Base-by-base conservation (phyloP, 2,113 vertebrate genomes). In the Corythaeola cristata region DNA sequence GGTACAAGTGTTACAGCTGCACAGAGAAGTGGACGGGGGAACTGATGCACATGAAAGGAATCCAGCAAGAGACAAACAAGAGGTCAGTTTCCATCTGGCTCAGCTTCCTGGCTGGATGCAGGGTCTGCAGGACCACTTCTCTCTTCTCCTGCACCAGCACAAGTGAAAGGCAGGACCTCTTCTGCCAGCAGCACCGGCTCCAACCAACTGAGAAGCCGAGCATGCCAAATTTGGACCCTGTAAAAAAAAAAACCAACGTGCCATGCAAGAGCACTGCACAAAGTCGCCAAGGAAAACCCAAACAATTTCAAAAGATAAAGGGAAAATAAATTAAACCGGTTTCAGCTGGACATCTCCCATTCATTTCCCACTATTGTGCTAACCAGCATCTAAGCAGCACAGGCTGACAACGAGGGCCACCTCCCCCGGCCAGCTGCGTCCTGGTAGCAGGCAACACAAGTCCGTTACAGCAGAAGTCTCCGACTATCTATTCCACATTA, bases 351-450 rank as follows among this genome's bases (percentile, higher is more conserved):
- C 89, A 95, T 95, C 53, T 96, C 76, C 49, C 71, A 44, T 92
- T 90, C 53, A 53, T 92, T 94, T 97, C 92, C 89, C 94, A 85
- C 73, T 81, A 75, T 87, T 90, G 90, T 86, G 88, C 80, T 35
- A 86, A 67, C 5, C 55, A 77, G 88, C 75, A 83, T 56, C 92
- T 22, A 11, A 74, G 53, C 55, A 73, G 78, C 72, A 80, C 66
- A 75, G 2, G 20, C 47, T 21, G 77, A 80, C 35, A 64, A 77
- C 5, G 1, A 85, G 7, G 21, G 75, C 67, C 82, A 83, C 88
- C 95, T 96, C 90, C 85, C 79, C 56, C 72, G 53, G 83, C 53
- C 91, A 92, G 90, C 97, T 95, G 96, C 86, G 85, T 92, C 80
- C 88, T 83, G 41, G 59, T 69, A 55, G 66, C 63, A 44, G 11